Evolutionary conservation across 2,113 vertebrate genomes (phyloP).

Genomic region (Micronycteris hirsuta): DNA sequence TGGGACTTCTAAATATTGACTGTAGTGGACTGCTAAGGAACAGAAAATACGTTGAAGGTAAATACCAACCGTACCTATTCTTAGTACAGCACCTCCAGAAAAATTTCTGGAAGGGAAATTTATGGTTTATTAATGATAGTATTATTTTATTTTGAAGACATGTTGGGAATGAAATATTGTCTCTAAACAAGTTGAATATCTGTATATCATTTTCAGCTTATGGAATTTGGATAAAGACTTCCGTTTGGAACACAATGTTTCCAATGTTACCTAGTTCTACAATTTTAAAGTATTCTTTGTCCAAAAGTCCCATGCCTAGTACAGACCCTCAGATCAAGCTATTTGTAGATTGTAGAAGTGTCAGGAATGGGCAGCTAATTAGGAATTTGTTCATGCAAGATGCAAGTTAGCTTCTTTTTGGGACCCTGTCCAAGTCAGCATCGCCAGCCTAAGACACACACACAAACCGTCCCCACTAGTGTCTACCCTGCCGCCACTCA

Average conservation of each 20-base stretch:
- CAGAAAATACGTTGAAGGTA: not conserved
- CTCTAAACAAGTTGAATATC: not conserved
- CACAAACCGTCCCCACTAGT: not conserved
- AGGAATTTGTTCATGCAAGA: conserved; percentile 65
- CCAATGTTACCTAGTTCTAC: not conserved
- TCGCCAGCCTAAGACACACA: not conserved
- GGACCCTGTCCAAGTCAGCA: conserved; percentile 45
- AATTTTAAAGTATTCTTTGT: not conserved
- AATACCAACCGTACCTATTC: not conserved
- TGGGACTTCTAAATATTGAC: not conserved
- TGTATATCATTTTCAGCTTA: not conserved
- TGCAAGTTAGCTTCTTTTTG: conserved; percentile 59
- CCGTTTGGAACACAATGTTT: not conserved
- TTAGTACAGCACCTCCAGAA: not conserved
- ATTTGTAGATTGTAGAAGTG: conserved; percentile 36
- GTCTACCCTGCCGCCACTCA: not conserved
- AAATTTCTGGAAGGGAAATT: not conserved
- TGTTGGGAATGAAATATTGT: not conserved
- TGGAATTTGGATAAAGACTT: not conserved
- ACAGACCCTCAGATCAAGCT: not conserved
- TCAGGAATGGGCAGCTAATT: conserved; percentile 56
- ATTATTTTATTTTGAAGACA: not conserved
- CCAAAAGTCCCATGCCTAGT: not conserved
- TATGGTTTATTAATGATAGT: not conserved
- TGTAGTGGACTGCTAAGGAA: not conserved